Conservation (phyloP, 2,888 invertebrate genomes). For the Gymnosoma rotundatum region DNA sequence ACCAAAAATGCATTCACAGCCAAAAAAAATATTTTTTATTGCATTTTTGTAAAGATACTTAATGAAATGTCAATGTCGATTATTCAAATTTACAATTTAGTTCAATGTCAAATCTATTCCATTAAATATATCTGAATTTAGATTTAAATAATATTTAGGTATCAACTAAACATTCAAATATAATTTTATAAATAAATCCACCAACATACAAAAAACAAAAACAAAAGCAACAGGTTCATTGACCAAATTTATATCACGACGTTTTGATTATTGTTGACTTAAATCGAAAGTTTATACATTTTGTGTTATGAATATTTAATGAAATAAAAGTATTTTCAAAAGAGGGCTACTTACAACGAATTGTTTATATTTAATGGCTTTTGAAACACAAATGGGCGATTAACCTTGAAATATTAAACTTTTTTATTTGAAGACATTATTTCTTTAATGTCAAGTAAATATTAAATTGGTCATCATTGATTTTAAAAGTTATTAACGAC, state of each 20-base stretch:
- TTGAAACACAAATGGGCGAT: not conserved
- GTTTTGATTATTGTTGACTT: not conserved
- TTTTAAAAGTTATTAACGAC: no score
- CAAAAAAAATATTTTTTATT: no score
- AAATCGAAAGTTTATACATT: not conserved
- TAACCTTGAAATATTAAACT: not conserved
- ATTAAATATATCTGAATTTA: no score
- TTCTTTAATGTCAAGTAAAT: not conserved
- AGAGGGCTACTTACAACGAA: slow-evolving; percentile 3
- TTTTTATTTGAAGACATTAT: not conserved
- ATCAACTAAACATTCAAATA: not conserved
- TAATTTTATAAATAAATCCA: slow-evolving; percentile 7
- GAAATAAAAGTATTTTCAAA: slow-evolving; percentile 11
- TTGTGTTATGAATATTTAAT: slow-evolving; percentile 14
- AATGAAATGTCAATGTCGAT: no score
- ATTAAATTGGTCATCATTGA: not conserved
- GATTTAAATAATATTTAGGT: not conserved
- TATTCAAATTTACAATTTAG: no score
- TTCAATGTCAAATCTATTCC: slow-evolving; percentile 8
- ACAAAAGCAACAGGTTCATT: slow-evolving; percentile 43
- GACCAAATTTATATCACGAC: slow-evolving; percentile 41
- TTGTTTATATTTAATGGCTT: not conserved
- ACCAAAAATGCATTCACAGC: no score
- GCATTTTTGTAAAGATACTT: no score
- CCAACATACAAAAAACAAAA: not conserved